phyloP scores from a whole-genome alignment of 2,113 vertebrate species.

The Embiotoca jacksoni region DNA sequence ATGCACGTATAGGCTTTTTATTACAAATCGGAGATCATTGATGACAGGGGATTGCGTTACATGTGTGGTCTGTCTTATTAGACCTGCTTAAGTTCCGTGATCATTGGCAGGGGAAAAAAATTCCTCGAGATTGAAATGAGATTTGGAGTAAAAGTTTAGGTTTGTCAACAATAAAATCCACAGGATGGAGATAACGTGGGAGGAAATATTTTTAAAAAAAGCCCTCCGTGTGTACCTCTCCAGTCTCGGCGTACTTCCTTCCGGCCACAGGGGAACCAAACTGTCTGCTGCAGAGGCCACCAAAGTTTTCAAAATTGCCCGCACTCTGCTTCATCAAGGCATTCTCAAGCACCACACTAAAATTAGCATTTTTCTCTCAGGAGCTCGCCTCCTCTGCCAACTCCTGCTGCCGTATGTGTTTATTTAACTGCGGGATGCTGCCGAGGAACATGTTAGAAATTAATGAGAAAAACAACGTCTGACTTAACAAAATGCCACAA shows the following conservation, averaged over 20 bases:
- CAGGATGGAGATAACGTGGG: background rate
- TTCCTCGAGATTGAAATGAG: background rate
- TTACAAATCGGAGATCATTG: too few species aligned
- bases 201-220: background rate
- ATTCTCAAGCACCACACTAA: background rate
- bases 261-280: slow-evolving; percentile 1
- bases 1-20: too few species aligned
- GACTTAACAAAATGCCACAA: slow-evolving; percentile 16
- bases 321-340: slow-evolving; percentile 25
- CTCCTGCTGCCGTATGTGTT: slow-evolving; percentile 5
- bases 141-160: slow-evolving; percentile 7
- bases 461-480: slow-evolving; percentile 39
- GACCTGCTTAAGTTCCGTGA: background rate
- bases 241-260: background rate
- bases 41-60: background rate
- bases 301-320: slow-evolving; percentile 14
- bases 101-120: background rate
- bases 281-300: background rate
- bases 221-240: background rate
- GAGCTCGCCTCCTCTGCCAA: background rate
- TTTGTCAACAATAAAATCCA: background rate
- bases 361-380: slow-evolving; percentile 46
- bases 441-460: slow-evolving; percentile 6
- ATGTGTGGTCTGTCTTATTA: background rate
- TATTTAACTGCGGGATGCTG: background rate